Evolutionary conservation across 2,888 invertebrate species (phyloP), one percentile per base, ranked within the genome.

Genomic region (Zaprionus lineosus): DNA sequence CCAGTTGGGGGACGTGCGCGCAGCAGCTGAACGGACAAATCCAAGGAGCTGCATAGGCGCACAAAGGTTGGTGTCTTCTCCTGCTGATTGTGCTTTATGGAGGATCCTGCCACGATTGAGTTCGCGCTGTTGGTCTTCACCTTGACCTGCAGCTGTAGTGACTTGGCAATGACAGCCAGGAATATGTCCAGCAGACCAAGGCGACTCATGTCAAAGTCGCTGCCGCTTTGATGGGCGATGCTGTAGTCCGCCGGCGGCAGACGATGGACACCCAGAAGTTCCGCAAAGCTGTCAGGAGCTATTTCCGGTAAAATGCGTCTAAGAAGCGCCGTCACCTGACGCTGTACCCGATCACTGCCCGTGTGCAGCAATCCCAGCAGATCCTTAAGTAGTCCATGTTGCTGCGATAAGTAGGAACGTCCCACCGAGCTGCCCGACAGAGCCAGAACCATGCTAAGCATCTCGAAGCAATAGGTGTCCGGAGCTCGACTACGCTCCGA

Each of bases 401-500:
- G 97, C 86, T 97, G 96, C 0, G 98, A 96, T 8, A 98, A 91
- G 89, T 98, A 98, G 0, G 95, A 93, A 18, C 97, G 92, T 0
- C 98, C 98, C 0, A 98, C 97, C 0, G 94, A 93, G 74, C 97
- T 98, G 2, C 98, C 98, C 65, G 97, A 98, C 31, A 98, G 90
- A 0, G 98, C 98, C 76, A 98, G 89, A 14, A 93, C 98, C 95
- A 98, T 95, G 2, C 97, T 97, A 14, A 98, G 91, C 96, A 98
- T 97, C 91, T 98, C 98, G 88, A 98, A 98, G 91, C 98, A 98
- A 89, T 98, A 98, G n/a, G 97, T 97, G 89, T 98, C 98, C 1
- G 88, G 73, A 40, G 89, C 74, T 67, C 89, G 76, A 84, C 78
- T 74, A 1, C 88, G 81, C 39, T 89, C 90, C 39, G 87, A 82